Percentiles rank a stretch among this genome's conserved stretches.
phyloP scores from a whole-genome alignment of 2,113 vertebrate species.

The Aramus guarauna region DNA sequence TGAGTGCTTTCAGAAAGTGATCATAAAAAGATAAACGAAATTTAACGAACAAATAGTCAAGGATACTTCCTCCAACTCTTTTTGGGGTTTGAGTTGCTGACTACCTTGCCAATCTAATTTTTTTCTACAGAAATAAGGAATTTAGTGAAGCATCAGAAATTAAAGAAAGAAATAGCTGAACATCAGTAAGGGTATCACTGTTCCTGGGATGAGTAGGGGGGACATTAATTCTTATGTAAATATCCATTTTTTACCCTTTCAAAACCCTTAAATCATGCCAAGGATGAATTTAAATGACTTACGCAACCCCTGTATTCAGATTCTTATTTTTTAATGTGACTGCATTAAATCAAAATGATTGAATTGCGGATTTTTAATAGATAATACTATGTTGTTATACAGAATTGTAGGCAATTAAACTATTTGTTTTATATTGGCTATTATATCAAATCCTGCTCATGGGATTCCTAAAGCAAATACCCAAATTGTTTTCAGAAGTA shows the following conservation, averaged over 20 bases:
- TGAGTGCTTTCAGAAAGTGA: not conserved
- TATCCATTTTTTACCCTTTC: not conserved
- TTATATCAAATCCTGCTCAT: not conserved
- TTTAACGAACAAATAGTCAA: not conserved
- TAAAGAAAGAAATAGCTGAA: not conserved
- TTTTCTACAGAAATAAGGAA: not conserved
- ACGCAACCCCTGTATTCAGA: not conserved
- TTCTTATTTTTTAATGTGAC: not conserved
- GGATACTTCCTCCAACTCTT: not conserved
- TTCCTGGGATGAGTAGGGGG: not conserved
- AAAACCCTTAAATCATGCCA: not conserved
- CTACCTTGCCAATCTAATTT: not conserved
- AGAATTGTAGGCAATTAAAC: not conserved
- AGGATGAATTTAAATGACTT: not conserved
- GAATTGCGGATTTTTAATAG: not conserved
- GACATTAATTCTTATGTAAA: not conserved
- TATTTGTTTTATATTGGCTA: not conserved
- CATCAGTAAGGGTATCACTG: not conserved
- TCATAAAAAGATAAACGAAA: not conserved
- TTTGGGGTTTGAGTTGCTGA: not conserved
- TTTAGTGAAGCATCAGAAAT: not conserved
- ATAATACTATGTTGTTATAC: not conserved
- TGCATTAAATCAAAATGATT: not conserved
- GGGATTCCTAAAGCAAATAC: not conserved
- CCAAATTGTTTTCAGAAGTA: not conserved